Evolutionary conservation across 2,888 invertebrate species (phyloP), one percentile per base, ranked within the genome.

Genomic region (Ischnus inquisitorius): DNA sequence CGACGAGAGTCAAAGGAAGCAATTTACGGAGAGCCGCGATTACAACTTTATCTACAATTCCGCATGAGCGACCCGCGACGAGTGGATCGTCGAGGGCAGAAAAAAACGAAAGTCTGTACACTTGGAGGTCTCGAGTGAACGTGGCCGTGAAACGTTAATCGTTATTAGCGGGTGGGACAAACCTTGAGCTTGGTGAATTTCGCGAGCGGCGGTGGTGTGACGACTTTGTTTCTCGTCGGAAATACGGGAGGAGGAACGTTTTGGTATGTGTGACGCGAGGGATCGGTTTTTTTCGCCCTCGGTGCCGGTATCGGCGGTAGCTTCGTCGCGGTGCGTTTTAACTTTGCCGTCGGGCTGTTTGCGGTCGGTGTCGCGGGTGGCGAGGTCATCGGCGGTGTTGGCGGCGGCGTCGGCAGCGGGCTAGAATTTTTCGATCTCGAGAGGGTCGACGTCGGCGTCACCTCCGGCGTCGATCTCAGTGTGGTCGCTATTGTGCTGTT

Each of bases 181-280:
- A 92, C 92, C 93, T 92, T 90, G 82, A 88, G 84, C 78, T 88
- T 88, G 82, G 87, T 84, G 79, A 65, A 16, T 67, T 46, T 68
- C 28, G 48, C 60, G 79, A 43, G 72, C 65, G 76, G 62, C 78
- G 78, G 76, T 79, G 80, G 79, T 51, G 71, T 85, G 81, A 74
- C 82, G 64, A 16, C 25, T 51, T 79, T 79, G 84, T 89, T 90
- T 88, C 88, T 89, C 89, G 89, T 84, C 78, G 94, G 94, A 88
- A 93, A 94, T 87, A 94, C 93, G 74, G 94, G 94, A 79, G 94
- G 91, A 71, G 95, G 95, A 81, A 95, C 94, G 88, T 95, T 95
- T 92, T 95, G 95, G 88, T 95, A 95, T 46, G 94, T 94, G 88
- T 95, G 95, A 86, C 92, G 91, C 68, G 91, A 89, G 65, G 92